These are phyloP conservation scores for Drosophila nikananu DNA, from an alignment of 1,140 invertebrate genomes.

Conservation along the genomic window DNA sequence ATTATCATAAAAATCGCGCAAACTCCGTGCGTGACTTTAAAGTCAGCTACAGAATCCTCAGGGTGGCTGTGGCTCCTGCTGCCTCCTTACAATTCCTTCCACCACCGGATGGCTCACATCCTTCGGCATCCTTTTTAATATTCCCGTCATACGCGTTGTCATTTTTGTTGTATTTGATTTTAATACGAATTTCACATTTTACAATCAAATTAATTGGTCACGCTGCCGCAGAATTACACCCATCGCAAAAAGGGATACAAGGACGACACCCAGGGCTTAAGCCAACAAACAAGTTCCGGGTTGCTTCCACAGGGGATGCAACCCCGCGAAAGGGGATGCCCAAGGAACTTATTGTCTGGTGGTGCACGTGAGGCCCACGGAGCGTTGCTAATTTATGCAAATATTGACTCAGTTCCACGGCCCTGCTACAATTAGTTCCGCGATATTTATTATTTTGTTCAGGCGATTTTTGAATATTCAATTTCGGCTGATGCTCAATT, in stretches of 20 bases:
- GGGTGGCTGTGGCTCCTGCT: conserved; percentile 42
- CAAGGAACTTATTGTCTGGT: conserved; percentile 66
- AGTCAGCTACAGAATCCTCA: conserved; percentile 47
- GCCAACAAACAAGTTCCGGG: conserved; percentile 63
- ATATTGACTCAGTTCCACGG: conserved; percentile 67
- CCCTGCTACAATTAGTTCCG: conserved; percentile 79
- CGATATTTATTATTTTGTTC: conserved; percentile 84
- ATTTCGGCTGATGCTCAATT: conserved; percentile 64
- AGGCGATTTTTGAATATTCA: conserved; percentile 75
- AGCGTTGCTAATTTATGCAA: conserved; percentile 81
- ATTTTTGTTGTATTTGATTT: conserved; percentile 85
- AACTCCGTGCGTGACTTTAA: conserved; percentile 82
- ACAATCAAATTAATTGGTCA: conserved; percentile 85
- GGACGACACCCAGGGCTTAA: conserved; percentile 57
- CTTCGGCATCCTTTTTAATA: conserved; percentile 70
- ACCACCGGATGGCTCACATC: conserved; percentile 52
- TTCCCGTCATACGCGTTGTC: conserved; percentile 80
- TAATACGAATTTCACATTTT: conserved; percentile 85
- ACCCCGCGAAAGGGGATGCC: conserved; percentile 14
- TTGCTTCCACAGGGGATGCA: conserved; percentile 64
- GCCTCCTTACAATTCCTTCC: neutral
- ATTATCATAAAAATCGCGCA: conserved; percentile 83
- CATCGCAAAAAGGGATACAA: conserved; percentile 42
- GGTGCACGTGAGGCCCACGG: conserved; percentile 69
- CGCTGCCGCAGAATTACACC: conserved; percentile 79